Evolutionary conservation across 1,140 invertebrate species (phyloP).

Genomic region (Ctenoplectra terminalis): DNA sequence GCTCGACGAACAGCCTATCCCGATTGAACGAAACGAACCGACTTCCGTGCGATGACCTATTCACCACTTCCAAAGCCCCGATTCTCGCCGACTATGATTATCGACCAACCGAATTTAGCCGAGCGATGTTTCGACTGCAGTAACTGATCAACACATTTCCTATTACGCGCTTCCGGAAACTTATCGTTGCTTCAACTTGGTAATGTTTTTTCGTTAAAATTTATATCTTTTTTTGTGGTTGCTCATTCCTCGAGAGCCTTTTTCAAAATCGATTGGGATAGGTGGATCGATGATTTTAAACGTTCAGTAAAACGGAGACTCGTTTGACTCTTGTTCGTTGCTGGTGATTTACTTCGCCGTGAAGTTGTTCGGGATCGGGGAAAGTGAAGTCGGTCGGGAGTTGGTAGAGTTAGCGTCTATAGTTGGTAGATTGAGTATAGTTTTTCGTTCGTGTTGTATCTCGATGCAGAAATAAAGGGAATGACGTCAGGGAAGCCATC

Average conservation of each 20-base stretch:
- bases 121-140: conserved; percentile 52
- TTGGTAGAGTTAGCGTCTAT: neutral
- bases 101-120: conserved; percentile 82
- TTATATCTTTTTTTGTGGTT: neutral
- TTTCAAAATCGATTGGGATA: neutral
- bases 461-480: no score
- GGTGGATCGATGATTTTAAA: neutral
- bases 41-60: conserved; percentile 66
- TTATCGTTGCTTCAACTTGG: accelerated
- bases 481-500: no score
- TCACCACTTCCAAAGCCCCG: conserved; percentile 61
- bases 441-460: no score
- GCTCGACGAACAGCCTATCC: conserved; percentile 45
- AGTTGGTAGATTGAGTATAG: neutral
- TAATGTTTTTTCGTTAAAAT: neutral
- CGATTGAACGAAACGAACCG: conserved; percentile 48
- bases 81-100: conserved; percentile 66
- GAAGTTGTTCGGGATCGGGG: neutral
- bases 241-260: neutral
- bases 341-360: neutral
- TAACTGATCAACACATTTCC: conserved; percentile 23
- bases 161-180: neutral
- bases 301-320: neutral
- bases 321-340: neutral
- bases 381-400: neutral